Base-by-base conservation (phyloP, 2,797 vertebrate species). In the Geotrypetes seraphini region DNA sequence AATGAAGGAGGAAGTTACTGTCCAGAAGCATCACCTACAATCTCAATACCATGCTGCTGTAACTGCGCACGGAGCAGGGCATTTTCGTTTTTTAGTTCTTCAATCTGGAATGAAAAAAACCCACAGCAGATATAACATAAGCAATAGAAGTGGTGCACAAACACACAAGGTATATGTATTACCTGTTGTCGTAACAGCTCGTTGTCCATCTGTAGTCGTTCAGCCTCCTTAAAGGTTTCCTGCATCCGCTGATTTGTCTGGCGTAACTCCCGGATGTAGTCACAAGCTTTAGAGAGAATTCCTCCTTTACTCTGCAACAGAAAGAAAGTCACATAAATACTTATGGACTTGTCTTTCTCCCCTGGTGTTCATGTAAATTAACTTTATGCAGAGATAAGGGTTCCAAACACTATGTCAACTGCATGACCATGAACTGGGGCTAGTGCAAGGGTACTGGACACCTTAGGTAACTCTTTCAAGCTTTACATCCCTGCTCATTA, bases 261-360 rank as follows among this genome's bases (percentile, higher is more conserved):
- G 41, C 87, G 78, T 15, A 95, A 79, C 50, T 92, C 90, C 2
- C 80, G 77, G 57, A 95, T 92, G 59, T 95, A 92, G 65, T 95
- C 88, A 0, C 91, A 95, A 2, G 90, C 91, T 65, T 95, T 95
- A 2, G 91, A 95, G 32, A 95, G 78, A 71, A 95, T 93, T 35
- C 90, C 89, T 1, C 90, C 90, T 80, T 95, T 95, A 56, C 91
- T 95, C 87, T 93, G 41, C n/a, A 33, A 12, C 13, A 22, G 10
- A 29, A 12, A n/a, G n/a, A n/a, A n/a, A n/a, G n/a, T n/a, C n/a
- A n/a, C n/a, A n/a, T n/a, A n/a, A n/a, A n/a, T n/a, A n/a, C n/a
- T n/a, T n/a, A n/a, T n/a, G n/a, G n/a, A n/a, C n/a, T n/a, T n/a
- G n/a, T n/a, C n/a, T n/a, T n/a, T n/a, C n/a, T n/a, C n/a, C n/a